Conservation (phyloP, 2,888 invertebrate genomes). For the Bimastos eiseni region DNA sequence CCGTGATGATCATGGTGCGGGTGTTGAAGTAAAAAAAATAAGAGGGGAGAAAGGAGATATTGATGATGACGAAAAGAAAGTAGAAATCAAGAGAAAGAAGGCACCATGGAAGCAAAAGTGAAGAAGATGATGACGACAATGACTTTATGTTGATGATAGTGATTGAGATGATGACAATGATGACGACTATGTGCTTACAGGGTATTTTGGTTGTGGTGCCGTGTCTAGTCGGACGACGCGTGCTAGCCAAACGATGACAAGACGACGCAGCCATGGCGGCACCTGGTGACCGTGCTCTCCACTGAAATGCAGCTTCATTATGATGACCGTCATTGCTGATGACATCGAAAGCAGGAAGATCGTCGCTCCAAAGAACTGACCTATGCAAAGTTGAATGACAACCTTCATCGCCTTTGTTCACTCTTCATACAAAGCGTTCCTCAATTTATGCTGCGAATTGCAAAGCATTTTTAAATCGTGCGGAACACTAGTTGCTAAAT, state of each 20-base stretch:
- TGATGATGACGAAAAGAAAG: neutral
- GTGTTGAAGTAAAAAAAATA: neutral
- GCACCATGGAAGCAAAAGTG: neutral
- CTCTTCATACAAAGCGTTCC: neutral
- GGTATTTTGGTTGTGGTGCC: neutral
- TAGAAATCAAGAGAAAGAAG: neutral
- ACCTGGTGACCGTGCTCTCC: constrained; percentile 45
- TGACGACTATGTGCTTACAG: neutral
- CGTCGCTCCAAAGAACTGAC: constrained; percentile 47
- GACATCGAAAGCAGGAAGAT: constrained; percentile 47
- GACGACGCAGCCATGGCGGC: constrained; percentile 44
- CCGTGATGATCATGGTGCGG: neutral
- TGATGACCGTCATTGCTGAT: constrained; percentile 45
- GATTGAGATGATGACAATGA: neutral
- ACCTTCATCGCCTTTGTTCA: neutral
- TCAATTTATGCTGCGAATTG: neutral
- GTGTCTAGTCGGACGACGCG: constrained; percentile 41
- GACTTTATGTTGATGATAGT: neutral
- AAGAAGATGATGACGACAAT: neutral
- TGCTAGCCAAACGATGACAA: constrained; percentile 44
- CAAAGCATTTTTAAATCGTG: neutral
- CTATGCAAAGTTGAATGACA: constrained; percentile 34
- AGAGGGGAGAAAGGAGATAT: neutral
- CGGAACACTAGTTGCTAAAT: too few species aligned
- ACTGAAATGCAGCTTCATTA: constrained; percentile 48